Evolutionary conservation across 2,797 vertebrate species (phyloP).

Genomic region (Falco rusticolus): DNA sequence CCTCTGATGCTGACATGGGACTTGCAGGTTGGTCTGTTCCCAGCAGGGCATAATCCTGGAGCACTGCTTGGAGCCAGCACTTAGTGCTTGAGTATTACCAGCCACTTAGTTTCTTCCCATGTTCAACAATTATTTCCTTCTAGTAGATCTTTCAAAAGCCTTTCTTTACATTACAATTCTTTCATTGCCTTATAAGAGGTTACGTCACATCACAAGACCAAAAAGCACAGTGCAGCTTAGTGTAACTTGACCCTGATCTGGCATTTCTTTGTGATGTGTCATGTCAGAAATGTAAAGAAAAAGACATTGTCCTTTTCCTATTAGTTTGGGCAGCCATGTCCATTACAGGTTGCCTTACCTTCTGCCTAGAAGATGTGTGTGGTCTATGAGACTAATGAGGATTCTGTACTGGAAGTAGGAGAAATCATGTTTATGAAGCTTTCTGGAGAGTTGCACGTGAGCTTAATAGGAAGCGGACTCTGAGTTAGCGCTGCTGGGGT

Average conservation of each 20-base stretch:
- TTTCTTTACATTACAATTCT: constrained; percentile 63
- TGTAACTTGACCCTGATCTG: constrained; percentile 34
- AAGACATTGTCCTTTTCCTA: constrained; percentile 1
- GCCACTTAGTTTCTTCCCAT: background rate
- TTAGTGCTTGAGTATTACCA: background rate
- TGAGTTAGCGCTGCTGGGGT: background rate
- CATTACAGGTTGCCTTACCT: background rate
- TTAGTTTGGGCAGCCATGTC: background rate
- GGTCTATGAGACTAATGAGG: background rate
- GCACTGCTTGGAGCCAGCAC: background rate
- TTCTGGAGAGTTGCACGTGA: background rate
- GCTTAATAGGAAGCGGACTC: background rate
- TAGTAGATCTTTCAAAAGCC: constrained; percentile 43
- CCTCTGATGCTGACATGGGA: background rate
- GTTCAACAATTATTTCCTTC: constrained; percentile 48
- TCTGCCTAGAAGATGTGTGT: background rate
- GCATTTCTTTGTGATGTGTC: constrained; percentile 53
- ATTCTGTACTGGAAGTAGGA: background rate
- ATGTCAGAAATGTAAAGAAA: constrained; percentile 60
- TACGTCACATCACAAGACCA: constrained; percentile 60
- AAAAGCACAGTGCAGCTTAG: constrained; percentile 40
- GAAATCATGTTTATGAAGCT: background rate
- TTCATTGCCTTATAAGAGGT: constrained; percentile 43
- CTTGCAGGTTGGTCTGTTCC: background rate
- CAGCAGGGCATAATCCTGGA: background rate